Evolutionary conservation across 23 tunicate species (phyloP).

Genomic region (Styela clava): DNA sequence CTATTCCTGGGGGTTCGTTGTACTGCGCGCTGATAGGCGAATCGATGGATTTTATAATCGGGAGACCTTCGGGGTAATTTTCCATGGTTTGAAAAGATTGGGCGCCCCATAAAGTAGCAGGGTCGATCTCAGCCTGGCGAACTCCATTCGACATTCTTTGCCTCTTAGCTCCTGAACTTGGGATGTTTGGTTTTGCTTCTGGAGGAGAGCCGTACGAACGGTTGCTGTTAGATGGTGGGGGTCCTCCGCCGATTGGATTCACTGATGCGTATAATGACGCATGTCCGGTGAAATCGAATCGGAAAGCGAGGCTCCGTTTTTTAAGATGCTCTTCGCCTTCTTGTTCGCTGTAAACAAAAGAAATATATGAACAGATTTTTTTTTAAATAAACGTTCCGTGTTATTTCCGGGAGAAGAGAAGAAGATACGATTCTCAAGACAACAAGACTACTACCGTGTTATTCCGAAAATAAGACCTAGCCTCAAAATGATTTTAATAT

Average conservation of each 20-base stretch:
- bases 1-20: background rate
- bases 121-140: slow-evolving; percentile 39
- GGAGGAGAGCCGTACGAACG: slow-evolving; percentile 2
- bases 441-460: no score
- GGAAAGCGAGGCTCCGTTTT: slow-evolving; percentile 66
- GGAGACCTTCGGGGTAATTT: slow-evolving; percentile 59
- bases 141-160: slow-evolving; percentile 10
- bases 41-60: background rate
- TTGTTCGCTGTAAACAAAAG: slow-evolving; percentile 55
- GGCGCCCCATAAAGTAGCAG: slow-evolving; percentile 63
- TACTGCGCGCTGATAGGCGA: background rate
- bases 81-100: slow-evolving; percentile 78
- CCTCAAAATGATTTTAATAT: no score
- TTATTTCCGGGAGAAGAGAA: background rate
- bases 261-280: slow-evolving; percentile 80
- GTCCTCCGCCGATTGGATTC: slow-evolving; percentile 76
- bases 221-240: slow-evolving; percentile 36
- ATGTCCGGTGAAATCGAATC: slow-evolving; percentile 97
- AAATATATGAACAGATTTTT: no score
- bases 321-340: slow-evolving; percentile 93
- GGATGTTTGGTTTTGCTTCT: background rate
- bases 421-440: no score
- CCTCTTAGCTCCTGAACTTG: background rate
- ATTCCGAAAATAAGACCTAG: no score
- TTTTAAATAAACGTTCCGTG: background rate